phyloP scores from a whole-genome alignment of 2,797 vertebrate genomes.

The Pangasius larnaudii region DNA sequence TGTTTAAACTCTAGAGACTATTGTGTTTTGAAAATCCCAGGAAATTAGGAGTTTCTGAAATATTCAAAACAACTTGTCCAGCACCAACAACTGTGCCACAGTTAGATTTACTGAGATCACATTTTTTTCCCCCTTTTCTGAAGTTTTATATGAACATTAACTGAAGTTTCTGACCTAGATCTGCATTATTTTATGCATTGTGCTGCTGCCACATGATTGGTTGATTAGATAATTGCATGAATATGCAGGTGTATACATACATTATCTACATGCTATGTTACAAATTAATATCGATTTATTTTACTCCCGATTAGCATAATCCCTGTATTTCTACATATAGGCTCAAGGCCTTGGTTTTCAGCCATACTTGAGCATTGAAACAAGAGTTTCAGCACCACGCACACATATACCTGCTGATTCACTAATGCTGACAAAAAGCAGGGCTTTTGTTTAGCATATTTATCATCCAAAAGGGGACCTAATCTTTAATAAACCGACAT shows the following conservation, averaged over 20 bases:
- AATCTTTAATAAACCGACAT: background rate
- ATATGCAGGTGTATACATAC: background rate
- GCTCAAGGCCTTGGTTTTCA: background rate
- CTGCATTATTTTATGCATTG: background rate
- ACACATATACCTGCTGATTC: background rate
- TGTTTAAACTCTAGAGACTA: background rate
- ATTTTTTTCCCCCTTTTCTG: background rate
- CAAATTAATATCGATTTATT: background rate
- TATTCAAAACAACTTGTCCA: background rate
- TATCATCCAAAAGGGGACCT: background rate
- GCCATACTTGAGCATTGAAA: background rate
- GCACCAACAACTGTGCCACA: background rate
- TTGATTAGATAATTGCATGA: background rate
- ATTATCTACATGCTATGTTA: background rate
- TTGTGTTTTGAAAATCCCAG: background rate
- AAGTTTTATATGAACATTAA: background rate
- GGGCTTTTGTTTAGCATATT: constrained; percentile 5
- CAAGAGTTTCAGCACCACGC: background rate
- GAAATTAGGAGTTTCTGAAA: background rate
- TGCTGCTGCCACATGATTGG: background rate
- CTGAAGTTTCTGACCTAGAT: background rate
- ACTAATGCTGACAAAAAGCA: constrained; percentile 4
- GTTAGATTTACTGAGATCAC: background rate
- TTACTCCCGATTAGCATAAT: background rate
- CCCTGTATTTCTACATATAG: background rate